A percentile compares a stretch with the other conserved stretches of the same genome.
Conservation (phyloP, 2,113 vertebrate genomes). For the Cacatua alba region DNA sequence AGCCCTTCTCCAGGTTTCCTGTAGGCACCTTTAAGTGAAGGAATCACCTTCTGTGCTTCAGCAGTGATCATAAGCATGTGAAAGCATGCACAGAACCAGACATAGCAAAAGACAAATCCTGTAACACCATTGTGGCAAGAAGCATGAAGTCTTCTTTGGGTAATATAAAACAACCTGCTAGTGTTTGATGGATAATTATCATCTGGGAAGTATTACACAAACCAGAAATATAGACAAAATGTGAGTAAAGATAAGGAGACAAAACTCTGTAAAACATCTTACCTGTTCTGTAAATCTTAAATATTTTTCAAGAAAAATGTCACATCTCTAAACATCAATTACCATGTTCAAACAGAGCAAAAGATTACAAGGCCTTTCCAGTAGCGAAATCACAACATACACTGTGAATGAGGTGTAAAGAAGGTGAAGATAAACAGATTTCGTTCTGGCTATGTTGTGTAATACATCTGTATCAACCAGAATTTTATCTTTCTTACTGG, state of each 20-base stretch:
- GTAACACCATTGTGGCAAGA: not conserved
- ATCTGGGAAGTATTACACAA: not conserved
- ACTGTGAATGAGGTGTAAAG: not conserved
- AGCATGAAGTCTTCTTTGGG: not conserved
- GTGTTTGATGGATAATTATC: not conserved
- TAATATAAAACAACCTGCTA: not conserved
- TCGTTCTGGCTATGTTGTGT: not conserved
- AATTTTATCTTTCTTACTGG: not conserved
- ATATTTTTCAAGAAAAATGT: not conserved
- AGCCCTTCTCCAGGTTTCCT: not conserved
- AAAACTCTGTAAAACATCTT: not conserved
- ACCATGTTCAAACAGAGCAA: not conserved
- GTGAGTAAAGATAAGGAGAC: not conserved
- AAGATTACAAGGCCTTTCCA: not conserved
- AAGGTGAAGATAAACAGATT: not conserved
- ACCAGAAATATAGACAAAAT: not conserved
- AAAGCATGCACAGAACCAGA: not conserved
- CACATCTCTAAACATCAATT: not conserved
- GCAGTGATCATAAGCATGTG: not conserved
- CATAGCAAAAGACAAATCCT: not conserved
- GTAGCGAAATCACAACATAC: not conserved
- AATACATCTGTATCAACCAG: not conserved
- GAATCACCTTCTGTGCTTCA: not conserved
- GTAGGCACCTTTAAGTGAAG: not conserved
- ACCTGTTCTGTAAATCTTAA: not conserved